These are phyloP conservation scores for Drymonia ruficornis DNA, from an alignment of 2,888 invertebrate genomes.

Conservation along the genomic window DNA sequence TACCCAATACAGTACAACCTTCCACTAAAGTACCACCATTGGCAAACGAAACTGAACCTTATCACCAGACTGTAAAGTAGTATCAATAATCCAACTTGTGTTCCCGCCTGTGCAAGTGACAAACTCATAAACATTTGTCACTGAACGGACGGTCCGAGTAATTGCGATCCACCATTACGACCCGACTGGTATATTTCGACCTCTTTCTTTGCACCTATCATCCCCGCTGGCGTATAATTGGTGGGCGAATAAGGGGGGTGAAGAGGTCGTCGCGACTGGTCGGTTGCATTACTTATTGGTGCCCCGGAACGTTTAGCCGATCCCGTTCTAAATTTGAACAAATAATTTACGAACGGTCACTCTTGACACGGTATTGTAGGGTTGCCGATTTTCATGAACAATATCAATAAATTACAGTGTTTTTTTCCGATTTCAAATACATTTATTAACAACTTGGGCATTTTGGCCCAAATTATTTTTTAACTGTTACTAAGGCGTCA, in stretches of 20 bases:
- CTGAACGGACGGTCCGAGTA: constrained; percentile 74
- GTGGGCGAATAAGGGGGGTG: constrained; percentile 9
- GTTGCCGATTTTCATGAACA: constrained; percentile 38
- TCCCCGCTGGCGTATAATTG: constrained; percentile 6
- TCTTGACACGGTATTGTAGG: constrained; percentile 67
- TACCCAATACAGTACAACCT: constrained; percentile 43
- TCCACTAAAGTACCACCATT: background rate
- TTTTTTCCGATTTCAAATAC: too few species aligned
- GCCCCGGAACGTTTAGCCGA: constrained; percentile 81
- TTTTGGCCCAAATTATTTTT: too few species aligned
- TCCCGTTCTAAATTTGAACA: constrained; percentile 83
- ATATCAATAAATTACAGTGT: too few species aligned
- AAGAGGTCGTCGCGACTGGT: constrained; percentile 49
- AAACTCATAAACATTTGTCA: constrained; percentile 85
- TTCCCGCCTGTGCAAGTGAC: constrained; percentile 63
- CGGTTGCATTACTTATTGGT: constrained; percentile 77
- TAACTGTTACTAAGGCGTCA: too few species aligned
- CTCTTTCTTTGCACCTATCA: constrained; percentile 27
- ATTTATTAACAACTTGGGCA: too few species aligned
- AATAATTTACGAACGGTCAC: constrained; percentile 83
- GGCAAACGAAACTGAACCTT: background rate
- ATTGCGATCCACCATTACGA: constrained; percentile 69
- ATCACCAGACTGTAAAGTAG: background rate
- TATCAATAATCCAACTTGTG: background rate
- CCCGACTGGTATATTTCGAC: constrained; percentile 54